Percentiles rank a stretch among this genome's conserved stretches.
Conservation (phyloP, 1,140 invertebrate genomes). For the Cydia strobilella region DNA sequence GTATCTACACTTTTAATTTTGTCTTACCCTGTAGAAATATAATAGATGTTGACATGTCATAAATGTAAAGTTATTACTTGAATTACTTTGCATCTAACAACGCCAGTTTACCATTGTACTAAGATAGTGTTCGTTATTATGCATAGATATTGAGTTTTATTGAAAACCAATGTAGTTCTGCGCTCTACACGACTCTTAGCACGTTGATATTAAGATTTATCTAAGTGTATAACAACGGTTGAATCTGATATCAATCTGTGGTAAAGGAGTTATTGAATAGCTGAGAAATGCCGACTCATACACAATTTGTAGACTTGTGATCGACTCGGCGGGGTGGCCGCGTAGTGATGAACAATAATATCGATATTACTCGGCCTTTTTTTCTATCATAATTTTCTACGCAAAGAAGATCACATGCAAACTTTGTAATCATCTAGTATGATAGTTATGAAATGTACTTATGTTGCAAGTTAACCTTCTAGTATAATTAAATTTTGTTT, state of each 20-base stretch:
- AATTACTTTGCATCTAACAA: not conserved
- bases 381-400: no score
- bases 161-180: constrained; percentile 7
- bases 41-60: not conserved
- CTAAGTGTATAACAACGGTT: not conserved
- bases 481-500: no score
- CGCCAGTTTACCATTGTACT: not conserved
- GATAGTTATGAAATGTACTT: no score
- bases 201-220: constrained; percentile 17
- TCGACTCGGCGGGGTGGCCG: constrained; percentile 63
- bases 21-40: no score
- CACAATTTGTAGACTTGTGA: constrained; percentile 64
- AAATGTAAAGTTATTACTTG: not conserved
- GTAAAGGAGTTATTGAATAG: constrained; percentile 70
- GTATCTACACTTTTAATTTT: no score
- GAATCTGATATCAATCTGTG: constrained; percentile 56
- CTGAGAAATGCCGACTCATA: constrained; percentile 60
- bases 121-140: not conserved
- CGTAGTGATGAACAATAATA: constrained; percentile 47
- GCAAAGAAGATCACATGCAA: no score
- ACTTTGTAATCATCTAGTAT: no score
- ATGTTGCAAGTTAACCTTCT: no score
- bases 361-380: constrained; percentile 33
- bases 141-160: not conserved
- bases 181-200: not conserved